Percentiles rank a stretch among this genome's conserved stretches.
These are phyloP conservation scores for Drosophila serrata DNA, from an alignment of 1,140 invertebrate species.

Conservation along the genomic window DNA sequence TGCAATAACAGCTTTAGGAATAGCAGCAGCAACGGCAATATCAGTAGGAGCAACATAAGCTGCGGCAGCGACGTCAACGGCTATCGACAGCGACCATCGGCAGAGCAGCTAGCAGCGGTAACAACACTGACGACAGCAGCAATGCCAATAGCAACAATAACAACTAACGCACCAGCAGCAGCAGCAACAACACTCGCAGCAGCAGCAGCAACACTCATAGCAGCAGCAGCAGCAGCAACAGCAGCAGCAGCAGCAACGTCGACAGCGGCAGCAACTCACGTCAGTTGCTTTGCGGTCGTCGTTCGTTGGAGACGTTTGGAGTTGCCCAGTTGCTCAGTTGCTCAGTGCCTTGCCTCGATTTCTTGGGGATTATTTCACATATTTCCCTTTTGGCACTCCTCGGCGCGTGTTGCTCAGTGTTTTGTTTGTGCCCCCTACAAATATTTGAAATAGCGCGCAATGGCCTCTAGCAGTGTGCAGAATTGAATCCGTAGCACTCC, in stretches of 20 bases:
- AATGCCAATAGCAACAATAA: constrained; percentile 1
- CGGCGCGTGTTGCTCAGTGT: constrained; percentile 42
- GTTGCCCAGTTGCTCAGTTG: constrained; percentile 18
- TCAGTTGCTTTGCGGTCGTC: constrained; percentile 71
- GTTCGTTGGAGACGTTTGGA: constrained; percentile 41
- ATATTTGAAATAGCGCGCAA: constrained; percentile 33
- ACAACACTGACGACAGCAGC: constrained; percentile 9
- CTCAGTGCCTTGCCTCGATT: neutral
- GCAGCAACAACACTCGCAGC: constrained; percentile 9
- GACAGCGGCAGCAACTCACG: constrained; percentile 39
- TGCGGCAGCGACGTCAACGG: constrained; percentile 23
- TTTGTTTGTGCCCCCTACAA: constrained; percentile 19
- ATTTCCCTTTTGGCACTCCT: constrained; percentile 22
- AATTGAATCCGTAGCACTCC: constrained; percentile 22
- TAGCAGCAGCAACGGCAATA: constrained; percentile 25
- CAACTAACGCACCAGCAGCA: no score
- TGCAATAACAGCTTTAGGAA: constrained; percentile 12
- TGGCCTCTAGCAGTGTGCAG: constrained; percentile 21
- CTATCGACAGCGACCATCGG: constrained; percentile 41
- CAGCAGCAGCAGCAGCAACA: constrained; percentile 13
- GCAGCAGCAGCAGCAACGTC: constrained; percentile 20
- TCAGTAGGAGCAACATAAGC: constrained; percentile 39
- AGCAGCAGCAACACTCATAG: constrained; percentile 6
- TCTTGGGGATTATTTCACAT: constrained; percentile 9
- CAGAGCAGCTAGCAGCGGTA: constrained; percentile 5